Evolutionary conservation across 64 coral and sea anemone genomes (phyloP), one percentile per base, ranked within the genome.

Genomic region (Montipora sp.): DNA sequence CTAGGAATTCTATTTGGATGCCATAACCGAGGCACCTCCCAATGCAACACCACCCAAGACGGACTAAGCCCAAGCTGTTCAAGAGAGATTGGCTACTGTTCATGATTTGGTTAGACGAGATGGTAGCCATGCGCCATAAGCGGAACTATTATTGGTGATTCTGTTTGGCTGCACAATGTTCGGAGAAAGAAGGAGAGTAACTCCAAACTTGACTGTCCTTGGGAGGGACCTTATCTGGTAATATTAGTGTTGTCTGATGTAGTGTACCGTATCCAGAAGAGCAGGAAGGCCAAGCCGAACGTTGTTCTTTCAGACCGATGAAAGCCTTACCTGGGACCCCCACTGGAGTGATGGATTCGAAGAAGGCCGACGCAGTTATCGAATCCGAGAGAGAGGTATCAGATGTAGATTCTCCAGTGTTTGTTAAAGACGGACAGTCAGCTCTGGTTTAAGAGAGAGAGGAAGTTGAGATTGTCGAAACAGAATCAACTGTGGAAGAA

Each of bases 71-170:
- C 27, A 36, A 36, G 90, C 90, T 21, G 24, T 92, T 43, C 44
- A 58, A 36, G 65, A 60, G 44, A 92, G 90, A 77, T 61, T 84
- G 46, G 80, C 79, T 23, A 74, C n/a, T 45, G 48, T 51, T 3
- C 70, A 48, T 59, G 80, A 92, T 21, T 5, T 24, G 24, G 80
- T 23, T n/a, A 67, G 69, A 67, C 2, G 27, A 53, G 3, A 55
- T 7, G 51, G 51, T 10, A 55, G 51, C 51, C 51, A 55, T 55
- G 9, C 9, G 51, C 51, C 90, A 93, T 49, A 92, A 92, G 23
- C 47, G 80, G 70, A 83, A 92, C 9, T 92, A 92, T 73, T 21
- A 68, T 92, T 73, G 90, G 80, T 51, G 90, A 92, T 46, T 75
- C 66, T 47, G 80, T 92, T 59, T 92, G 79, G 80, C 61, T 93